Base-by-base conservation (phyloP, 1,140 invertebrate species). In the Diabrotica undecimpunctata region DNA sequence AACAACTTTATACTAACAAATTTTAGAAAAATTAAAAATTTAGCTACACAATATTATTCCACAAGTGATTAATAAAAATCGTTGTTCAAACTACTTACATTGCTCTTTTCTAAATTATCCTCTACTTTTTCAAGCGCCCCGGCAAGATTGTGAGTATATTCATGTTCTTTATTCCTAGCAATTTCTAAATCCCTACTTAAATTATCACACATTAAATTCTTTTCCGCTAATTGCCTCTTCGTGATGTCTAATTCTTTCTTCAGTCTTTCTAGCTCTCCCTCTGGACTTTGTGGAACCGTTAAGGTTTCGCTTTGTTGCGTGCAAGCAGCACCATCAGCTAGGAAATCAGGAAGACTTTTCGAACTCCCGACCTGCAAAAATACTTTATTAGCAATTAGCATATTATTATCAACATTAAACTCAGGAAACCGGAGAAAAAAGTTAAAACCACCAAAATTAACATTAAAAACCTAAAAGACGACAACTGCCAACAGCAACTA, bases 311-410 rank as follows among this genome's bases (percentile, higher is more conserved):
- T 13, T 57, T 70, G 66, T 63, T 77, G 76, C 36, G 76, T 75
- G 37, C 78, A 79, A 66, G 89, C 88, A 10, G 88, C 87, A 9
- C 87, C 87, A 76, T 90, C 88, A 11, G 86, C 88, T 39, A 90
- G 80, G 78, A 90, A 90, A 70, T 90, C 88, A 12, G 88, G 88
- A 57, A 90, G 79, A 75, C 86, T 85, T 77, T 88, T 86, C 7
- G 83, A 81, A n/a, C 82, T 78, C 54, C 76, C 81, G 11, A 78
- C 59, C 75, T 76, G 14, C 51, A 67, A 68, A n/a, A n/a, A 46
- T 10, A 13, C 12, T 56, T 9, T 61, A 60, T 62, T 52, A 46
- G 60, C 9, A 39, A n/a, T 62, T 41, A 7, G 36, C 46, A 51
- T 5, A 39, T 13, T 60, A 35, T 63, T 25, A 25, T 25, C 25